Evolutionary conservation across 1,140 invertebrate genomes (phyloP).

Genomic region (Atta texana): DNA sequence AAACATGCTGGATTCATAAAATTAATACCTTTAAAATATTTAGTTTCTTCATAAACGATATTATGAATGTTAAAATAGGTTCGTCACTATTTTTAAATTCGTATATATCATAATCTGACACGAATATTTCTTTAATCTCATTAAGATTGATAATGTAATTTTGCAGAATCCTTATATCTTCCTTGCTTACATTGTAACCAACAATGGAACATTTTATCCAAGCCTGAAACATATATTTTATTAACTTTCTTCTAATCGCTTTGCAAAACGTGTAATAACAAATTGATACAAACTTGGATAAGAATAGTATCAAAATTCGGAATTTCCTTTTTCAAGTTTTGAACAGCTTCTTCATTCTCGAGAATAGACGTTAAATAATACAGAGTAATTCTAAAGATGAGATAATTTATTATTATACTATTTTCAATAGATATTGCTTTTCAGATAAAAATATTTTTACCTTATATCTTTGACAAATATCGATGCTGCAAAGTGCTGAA

Average conservation of each 20-base stretch:
- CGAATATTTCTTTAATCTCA: conserved; percentile 79
- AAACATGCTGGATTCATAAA: neutral
- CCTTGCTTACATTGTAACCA: conserved; percentile 67
- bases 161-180: conserved; percentile 76
- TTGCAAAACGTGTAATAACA: neutral
- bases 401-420: conserved; percentile 30
- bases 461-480: conserved; percentile 82
- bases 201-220: conserved; percentile 84
- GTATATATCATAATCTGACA: conserved; percentile 67
- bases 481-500: conserved; percentile 81
- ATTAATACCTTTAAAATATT: conserved; percentile 75
- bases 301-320: conserved; percentile 80
- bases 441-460: conserved; percentile 67
- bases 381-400: conserved; percentile 79
- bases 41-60: conserved; percentile 75
- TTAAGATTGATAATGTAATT: conserved; percentile 75
- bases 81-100: conserved; percentile 78
- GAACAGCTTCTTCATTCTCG: conserved; percentile 65
- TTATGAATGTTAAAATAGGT: conserved; percentile 79
- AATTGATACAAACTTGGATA: conserved; percentile 77
- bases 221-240: conserved; percentile 75
- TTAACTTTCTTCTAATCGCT: neutral
- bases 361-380: conserved; percentile 79
- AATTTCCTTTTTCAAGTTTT: conserved; percentile 74
- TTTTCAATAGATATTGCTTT: conserved; percentile 34